These are phyloP conservation scores for Fulica atra DNA, from an alignment of 2,113 vertebrate species.

Conservation along the genomic window DNA sequence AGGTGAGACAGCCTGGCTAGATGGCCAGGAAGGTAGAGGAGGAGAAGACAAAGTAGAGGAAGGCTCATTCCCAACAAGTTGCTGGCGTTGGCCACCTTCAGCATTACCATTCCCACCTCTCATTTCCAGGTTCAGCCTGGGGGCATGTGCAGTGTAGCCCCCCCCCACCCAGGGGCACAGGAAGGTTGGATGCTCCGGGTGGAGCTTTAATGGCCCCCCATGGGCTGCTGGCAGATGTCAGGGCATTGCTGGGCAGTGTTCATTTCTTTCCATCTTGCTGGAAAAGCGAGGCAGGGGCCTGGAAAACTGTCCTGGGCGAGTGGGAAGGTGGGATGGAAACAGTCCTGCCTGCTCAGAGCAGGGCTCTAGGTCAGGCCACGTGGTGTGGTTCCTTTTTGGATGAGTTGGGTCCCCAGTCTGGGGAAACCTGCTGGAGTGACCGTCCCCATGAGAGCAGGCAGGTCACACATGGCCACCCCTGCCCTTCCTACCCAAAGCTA, in stretches of 20 bases:
- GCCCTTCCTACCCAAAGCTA: background rate
- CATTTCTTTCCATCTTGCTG: background rate
- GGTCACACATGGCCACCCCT: background rate
- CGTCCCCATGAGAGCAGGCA: background rate
- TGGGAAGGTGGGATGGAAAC: background rate
- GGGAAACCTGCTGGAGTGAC: background rate
- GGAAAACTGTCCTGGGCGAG: background rate
- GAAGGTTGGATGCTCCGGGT: background rate
- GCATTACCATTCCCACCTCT: background rate
- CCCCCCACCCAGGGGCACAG: accelerated
- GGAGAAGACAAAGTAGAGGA: background rate
- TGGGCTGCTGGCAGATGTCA: background rate
- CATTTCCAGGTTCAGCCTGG: background rate
- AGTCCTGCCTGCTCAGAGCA: background rate
- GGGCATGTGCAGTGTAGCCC: background rate
- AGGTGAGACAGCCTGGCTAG: background rate
- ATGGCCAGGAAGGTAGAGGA: background rate
- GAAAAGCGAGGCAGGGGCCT: background rate
- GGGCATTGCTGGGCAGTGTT: background rate
- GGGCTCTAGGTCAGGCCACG: accelerated
- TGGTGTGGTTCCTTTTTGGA: background rate
- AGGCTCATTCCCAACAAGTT: background rate
- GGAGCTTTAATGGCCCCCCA: background rate
- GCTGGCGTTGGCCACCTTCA: background rate
- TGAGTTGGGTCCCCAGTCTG: background rate